Evolutionary conservation across 2,113 vertebrate species (phyloP).

Genomic region (Limnothrissa miodon): DNA sequence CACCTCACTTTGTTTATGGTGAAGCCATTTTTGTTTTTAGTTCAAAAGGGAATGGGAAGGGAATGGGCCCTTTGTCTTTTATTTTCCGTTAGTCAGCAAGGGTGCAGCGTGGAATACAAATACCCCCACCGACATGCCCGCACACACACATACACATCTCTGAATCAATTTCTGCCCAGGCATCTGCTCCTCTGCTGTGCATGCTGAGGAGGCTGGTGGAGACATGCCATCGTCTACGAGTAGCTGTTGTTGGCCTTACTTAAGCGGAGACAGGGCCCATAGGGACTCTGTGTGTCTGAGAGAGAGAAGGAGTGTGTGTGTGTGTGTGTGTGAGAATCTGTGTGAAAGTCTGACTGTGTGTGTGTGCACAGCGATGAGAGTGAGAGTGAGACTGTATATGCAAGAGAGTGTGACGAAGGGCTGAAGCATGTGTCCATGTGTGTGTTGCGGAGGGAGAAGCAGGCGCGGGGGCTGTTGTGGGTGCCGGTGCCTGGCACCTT

Average conservation of each 20-base stretch:
- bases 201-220: constrained; percentile 13
- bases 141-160: not conserved
- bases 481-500: not conserved
- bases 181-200: not conserved
- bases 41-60: constrained; percentile 26
- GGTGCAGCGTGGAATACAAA: constrained; percentile 42
- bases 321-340: not conserved
- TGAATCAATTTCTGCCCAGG: constrained; percentile 34
- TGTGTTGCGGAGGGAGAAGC: not conserved
- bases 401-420: not conserved
- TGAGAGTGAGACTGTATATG: not conserved
- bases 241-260: constrained; percentile 25
- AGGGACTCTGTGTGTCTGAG: not conserved
- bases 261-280: constrained; percentile 16
- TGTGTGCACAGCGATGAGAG: not conserved
- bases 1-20: constrained; percentile 41
- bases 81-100: constrained; percentile 53
- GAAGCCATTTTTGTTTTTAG: constrained; percentile 26
- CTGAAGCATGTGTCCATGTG: not conserved
- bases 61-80: constrained; percentile 38
- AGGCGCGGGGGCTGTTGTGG: not conserved
- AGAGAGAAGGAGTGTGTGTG: not conserved
- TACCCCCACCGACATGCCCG: not conserved
- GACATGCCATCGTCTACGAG: not conserved
- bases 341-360: too few species aligned